Conservation (phyloP, 2,888 invertebrate genomes). For the Caenorhabditis sp. region DNA sequence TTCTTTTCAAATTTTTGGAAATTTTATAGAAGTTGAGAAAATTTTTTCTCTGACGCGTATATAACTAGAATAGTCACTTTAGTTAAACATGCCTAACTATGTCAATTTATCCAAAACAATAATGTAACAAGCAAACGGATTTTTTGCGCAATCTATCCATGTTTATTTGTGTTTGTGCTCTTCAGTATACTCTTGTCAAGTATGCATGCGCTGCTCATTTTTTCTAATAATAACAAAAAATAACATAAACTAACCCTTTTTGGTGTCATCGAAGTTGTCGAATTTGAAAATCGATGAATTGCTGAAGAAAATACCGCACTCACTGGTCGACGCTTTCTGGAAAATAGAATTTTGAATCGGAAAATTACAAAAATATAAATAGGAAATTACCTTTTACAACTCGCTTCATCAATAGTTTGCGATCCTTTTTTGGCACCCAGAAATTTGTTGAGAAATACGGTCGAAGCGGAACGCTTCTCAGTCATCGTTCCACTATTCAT, state of each 20-base stretch:
- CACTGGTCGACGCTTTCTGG: conserved; percentile 51
- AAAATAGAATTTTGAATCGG: conserved; percentile 1
- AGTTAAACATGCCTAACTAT: no score
- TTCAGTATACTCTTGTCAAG: no score
- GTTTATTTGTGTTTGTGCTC: no score
- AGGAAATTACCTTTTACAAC: conserved; percentile 26
- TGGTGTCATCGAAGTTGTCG: conserved; percentile 36
- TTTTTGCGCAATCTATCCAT: no score
- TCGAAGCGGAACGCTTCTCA: conserved; percentile 44
- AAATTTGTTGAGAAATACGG: conserved; percentile 45
- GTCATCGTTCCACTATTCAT: conserved; percentile 32
- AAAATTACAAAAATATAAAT: no score
- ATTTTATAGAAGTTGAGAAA: no score
- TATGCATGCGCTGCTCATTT: neutral
- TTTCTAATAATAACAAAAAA: no score
- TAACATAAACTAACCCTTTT: conserved; percentile 40
- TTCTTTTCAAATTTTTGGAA: no score
- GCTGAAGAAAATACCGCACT: conserved; percentile 50
- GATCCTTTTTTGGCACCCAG: conserved; percentile 43
- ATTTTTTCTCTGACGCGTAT: no score
- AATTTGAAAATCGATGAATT: conserved; percentile 44
- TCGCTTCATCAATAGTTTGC: conserved; percentile 31
- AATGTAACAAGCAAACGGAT: no score
- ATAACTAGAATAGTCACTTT: no score
- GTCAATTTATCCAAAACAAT: no score